phyloP scores from a whole-genome alignment of 2,797 vertebrate species.

The Intellagama lesueurii region DNA sequence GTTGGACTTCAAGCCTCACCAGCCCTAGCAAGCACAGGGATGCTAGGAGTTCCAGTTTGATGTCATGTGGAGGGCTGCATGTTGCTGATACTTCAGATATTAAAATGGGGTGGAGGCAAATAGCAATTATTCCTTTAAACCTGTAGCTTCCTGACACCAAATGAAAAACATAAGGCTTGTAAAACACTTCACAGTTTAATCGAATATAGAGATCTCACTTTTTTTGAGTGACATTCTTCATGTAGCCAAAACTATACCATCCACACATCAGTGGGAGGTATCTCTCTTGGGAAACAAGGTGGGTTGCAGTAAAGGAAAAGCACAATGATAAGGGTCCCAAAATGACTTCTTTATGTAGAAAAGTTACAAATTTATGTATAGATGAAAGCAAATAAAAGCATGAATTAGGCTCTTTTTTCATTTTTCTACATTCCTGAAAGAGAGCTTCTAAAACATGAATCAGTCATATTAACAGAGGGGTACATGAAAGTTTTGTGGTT shows the following conservation, averaged over 20 bases:
- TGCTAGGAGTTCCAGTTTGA: too few relatives aligned
- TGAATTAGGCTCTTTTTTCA: too few relatives aligned
- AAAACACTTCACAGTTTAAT: background rate
- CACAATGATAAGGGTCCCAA: background rate
- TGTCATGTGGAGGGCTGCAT: too few relatives aligned
- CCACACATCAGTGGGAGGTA: background rate
- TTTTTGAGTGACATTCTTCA: background rate
- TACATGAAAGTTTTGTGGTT: too few relatives aligned
- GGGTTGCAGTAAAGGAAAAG: too few relatives aligned
- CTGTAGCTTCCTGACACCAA: background rate
- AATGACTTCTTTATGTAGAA: background rate
- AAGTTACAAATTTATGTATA: background rate
- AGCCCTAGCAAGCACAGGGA: too few relatives aligned
- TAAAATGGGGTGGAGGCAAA: background rate
- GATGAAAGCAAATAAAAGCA: background rate
- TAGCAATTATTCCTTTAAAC: background rate
- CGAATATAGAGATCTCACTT: background rate
- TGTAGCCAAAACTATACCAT: background rate
- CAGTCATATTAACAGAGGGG: too few relatives aligned
- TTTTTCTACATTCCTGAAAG: too few relatives aligned
- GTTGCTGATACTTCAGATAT: too few relatives aligned
- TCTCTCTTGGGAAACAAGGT: background rate
- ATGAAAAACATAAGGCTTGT: background rate
- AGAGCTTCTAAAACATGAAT: too few relatives aligned
- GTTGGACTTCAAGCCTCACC: too few relatives aligned